A percentile compares a stretch with the other conserved stretches of the same genome.
These are phyloP conservation scores for Pseudolycoriella hygida DNA, from an alignment of 2,888 invertebrate species.

Conservation along the genomic window DNA sequence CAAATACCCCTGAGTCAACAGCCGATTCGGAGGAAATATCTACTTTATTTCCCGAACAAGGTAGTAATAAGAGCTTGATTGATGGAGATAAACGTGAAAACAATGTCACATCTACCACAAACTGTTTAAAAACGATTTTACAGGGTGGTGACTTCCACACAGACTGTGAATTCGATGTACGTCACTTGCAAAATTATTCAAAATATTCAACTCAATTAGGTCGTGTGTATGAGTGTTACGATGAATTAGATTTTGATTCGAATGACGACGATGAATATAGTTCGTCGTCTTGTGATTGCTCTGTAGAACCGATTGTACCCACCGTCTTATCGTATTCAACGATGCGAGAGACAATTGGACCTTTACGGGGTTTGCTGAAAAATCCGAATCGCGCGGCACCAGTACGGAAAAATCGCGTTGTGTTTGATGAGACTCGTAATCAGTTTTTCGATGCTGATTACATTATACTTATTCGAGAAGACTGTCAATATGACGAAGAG, in stretches of 20 bases:
- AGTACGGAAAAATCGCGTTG: slow-evolving; percentile 57
- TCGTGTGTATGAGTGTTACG: slow-evolving; percentile 18
- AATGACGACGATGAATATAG: slow-evolving; percentile 2
- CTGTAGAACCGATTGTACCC: slow-evolving; percentile 8
- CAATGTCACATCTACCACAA: not conserved
- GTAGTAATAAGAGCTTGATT: no score
- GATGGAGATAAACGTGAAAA: slow-evolving; percentile 1
- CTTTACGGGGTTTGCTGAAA: slow-evolving; percentile 41
- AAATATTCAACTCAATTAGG: slow-evolving; percentile 5
- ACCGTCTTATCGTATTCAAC: slow-evolving; percentile 8
- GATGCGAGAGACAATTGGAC: slow-evolving; percentile 29
- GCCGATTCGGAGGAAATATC: slow-evolving; percentile 12
- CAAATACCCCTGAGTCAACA: slow-evolving; percentile 10
- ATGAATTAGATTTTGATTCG: slow-evolving; percentile 20
- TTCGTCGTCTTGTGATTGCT: slow-evolving; percentile 2
- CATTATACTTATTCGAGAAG: slow-evolving; percentile 76
- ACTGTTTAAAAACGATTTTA: slow-evolving; percentile 3
- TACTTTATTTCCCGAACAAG: slow-evolving; percentile 9
- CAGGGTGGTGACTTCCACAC: slow-evolving; percentile 7
- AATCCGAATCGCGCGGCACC: slow-evolving; percentile 49
- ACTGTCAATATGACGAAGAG: slow-evolving; percentile 70
- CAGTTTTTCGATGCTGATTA: slow-evolving; percentile 87
- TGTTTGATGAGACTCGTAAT: slow-evolving; percentile 77
- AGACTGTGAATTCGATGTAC: slow-evolving; percentile 14
- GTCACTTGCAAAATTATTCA: slow-evolving; percentile 10